Conservation (phyloP, 1,140 invertebrate species). For the Drosophila quadrilineata region DNA sequence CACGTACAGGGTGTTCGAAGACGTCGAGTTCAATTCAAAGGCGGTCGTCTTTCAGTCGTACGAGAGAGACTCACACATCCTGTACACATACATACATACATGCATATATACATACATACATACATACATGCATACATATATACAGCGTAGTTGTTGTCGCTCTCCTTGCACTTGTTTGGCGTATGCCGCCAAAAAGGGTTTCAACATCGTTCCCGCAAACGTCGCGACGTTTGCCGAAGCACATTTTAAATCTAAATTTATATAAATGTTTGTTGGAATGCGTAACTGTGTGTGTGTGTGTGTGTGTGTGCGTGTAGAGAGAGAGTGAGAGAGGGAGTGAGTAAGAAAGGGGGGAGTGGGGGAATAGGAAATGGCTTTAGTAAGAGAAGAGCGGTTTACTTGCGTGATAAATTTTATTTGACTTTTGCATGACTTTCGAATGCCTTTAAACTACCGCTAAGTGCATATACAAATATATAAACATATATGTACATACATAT, state of each 20-base stretch:
- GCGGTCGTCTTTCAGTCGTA: conserved; percentile 22
- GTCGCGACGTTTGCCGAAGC: not conserved
- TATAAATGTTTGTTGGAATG: conserved; percentile 47
- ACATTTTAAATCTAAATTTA: conserved; percentile 48
- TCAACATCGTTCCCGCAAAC: not conserved
- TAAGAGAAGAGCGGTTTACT: too few species aligned
- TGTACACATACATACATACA: not conserved
- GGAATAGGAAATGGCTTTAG: too few species aligned
- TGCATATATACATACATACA: not conserved
- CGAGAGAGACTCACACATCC: conserved; percentile 34
- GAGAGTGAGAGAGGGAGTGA: too few species aligned
- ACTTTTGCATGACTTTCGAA: conserved; percentile 66
- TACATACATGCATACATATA: not conserved
- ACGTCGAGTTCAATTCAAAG: conserved; percentile 11
- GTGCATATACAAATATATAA: too few species aligned
- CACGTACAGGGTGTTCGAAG: not conserved
- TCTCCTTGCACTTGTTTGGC: not conserved
- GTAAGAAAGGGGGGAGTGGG: too few species aligned
- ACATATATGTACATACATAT: too few species aligned
- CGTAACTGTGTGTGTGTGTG: too few species aligned
- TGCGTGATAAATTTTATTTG: conserved; percentile 60
- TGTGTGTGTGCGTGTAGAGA: too few species aligned
- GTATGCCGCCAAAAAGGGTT: conserved; percentile 1
- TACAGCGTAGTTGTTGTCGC: not conserved
- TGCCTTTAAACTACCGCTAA: conserved; percentile 45